A percentile compares a stretch with the other conserved stretches of the same genome.
phyloP scores from a whole-genome alignment of 2,113 vertebrate species.

The Haplotaxodon microlepis region DNA sequence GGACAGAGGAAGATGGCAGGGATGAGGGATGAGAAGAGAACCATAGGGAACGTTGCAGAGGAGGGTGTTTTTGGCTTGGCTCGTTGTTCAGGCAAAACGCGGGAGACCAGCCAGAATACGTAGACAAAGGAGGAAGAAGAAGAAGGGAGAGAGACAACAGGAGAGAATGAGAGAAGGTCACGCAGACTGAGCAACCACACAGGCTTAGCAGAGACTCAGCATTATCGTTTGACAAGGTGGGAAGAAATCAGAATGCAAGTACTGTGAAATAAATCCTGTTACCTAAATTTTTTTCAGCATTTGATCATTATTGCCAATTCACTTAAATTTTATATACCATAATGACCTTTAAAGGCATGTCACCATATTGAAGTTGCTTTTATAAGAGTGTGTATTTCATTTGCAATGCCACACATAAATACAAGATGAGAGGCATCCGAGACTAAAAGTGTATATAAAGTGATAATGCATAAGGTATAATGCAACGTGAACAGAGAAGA shows the following conservation, averaged over 20 bases:
- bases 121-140: slow-evolving; percentile 24
- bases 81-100: slow-evolving; percentile 35
- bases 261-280: neutral
- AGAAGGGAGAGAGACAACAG: neutral
- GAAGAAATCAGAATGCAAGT: neutral
- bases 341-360: neutral
- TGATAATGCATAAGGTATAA: neutral
- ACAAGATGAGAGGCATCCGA: neutral
- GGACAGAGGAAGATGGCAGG: neutral
- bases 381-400: neutral
- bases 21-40: slow-evolving; percentile 13
- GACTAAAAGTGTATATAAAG: neutral
- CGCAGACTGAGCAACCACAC: neutral
- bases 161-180: slow-evolving; percentile 44
- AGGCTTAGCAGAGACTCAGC: neutral
- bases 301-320: neutral
- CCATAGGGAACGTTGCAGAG: slow-evolving; percentile 5
- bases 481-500: neutral
- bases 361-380: neutral
- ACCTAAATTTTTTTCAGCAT: neutral
- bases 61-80: slow-evolving; percentile 17
- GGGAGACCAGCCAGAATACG: slow-evolving; percentile 18
- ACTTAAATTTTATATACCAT: neutral
- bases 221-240: neutral
- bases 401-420: neutral